These are phyloP conservation scores for Hyles vespertilio DNA, from an alignment of 1,140 invertebrate genomes.

Conservation along the genomic window DNA sequence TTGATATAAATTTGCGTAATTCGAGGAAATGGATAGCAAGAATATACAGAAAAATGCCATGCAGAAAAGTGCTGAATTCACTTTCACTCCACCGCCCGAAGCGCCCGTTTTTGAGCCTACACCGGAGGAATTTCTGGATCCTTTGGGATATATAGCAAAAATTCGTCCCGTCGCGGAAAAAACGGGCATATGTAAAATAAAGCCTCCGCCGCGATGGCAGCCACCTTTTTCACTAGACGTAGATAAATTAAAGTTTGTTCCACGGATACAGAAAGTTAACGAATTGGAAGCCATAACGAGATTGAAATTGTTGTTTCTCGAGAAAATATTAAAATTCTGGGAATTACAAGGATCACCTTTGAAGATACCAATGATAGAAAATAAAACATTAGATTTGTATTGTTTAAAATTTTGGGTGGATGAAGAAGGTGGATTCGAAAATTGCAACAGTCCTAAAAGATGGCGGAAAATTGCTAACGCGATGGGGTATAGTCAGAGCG, in stretches of 20 bases:
- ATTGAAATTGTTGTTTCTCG: slow-evolving; percentile 97
- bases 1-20: slow-evolving; percentile 8
- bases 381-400: slow-evolving; percentile 95
- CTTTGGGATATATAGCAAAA: slow-evolving; percentile 81
- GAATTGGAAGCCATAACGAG: slow-evolving; percentile 97
- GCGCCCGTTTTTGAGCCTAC: slow-evolving; percentile 81
- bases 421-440: slow-evolving; percentile 91
- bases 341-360: slow-evolving; percentile 94
- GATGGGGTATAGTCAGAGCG: slow-evolving; percentile 89
- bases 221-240: slow-evolving; percentile 99
- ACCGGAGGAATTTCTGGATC: slow-evolving; percentile 81
- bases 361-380: slow-evolving; percentile 96
- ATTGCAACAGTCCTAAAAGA: slow-evolving; percentile 89
- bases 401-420: slow-evolving; percentile 94
- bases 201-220: slow-evolving; percentile 88
- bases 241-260: slow-evolving; percentile 97
- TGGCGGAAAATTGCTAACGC: slow-evolving; percentile 92
- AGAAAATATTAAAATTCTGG: slow-evolving; percentile 98
- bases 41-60: slow-evolving; percentile 72
- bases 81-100: slow-evolving; percentile 77
- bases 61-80: slow-evolving; percentile 76
- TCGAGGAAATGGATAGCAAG: slow-evolving; percentile 62
- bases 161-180: slow-evolving; percentile 80
- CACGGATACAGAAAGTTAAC: slow-evolving; percentile 96
- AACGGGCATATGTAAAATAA: slow-evolving; percentile 83